Evolutionary conservation across 1,140 invertebrate species (phyloP), one percentile per base, ranked within the genome.

Genomic region (Pomacea maculata): DNA sequence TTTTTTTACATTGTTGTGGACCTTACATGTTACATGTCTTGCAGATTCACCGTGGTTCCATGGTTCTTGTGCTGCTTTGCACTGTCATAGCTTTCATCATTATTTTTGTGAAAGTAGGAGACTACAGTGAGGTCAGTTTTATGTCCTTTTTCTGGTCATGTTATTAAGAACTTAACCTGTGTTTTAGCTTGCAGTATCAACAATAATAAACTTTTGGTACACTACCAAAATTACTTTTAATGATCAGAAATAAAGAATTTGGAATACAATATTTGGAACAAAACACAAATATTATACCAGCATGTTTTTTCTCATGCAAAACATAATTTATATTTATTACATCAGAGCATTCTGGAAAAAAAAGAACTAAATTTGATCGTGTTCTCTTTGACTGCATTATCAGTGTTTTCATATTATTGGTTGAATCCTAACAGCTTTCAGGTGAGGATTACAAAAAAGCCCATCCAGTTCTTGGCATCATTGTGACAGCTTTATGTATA

Each of bases 391-490:
- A 45, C 34, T 45, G 34, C 34, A 45, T 45, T 70, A 15, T 70
- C 10, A 7, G 11, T 1, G 11, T 70, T 45, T 70, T 45, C 21
- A 15, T 10, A 19, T 7, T 67, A 25, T 4, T 25, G 64, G 57
- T 67, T 65, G 52, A 19, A 10, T 76, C 83, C 79, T 77, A 67
- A 73, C 83, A 88, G 86, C 80, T 87, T 19, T 57, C 73, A 52
- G 84, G 83, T 70, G 83, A 86, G 80, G 78, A 70, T 45, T 87
- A 86, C 70, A 54, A 85, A 55, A 74, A 83, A 45, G 86, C 87
- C n/a, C 90, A 91, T 83, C 89, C 90, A 34, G 84, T 88, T 57
- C 80, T 91, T 63, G 90, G 90, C 34, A 87, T 91, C 65, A 88
- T 89, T 77, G 86, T 89, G 9, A 88, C 86, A 9, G 83, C 85